Evolutionary conservation across 2,797 vertebrate species (phyloP).

Genomic region (Hydrolagus colliei): DNA sequence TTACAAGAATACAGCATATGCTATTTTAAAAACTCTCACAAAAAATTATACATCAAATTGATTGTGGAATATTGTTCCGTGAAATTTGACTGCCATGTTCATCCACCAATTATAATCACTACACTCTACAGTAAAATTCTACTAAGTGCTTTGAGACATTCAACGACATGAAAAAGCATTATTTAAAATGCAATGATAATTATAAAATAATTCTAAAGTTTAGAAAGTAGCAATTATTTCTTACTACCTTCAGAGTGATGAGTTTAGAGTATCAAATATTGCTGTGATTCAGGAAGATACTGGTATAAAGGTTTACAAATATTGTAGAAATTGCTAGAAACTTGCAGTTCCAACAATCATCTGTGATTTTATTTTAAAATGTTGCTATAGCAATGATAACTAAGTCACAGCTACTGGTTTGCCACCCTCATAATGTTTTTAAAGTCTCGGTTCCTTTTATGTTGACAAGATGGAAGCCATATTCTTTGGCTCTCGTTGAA

Average conservation of each 20-base stretch:
- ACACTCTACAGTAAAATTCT: too few relatives aligned
- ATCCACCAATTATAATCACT: too few relatives aligned
- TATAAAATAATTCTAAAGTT: background rate
- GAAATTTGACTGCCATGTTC: too few relatives aligned
- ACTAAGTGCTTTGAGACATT: too few relatives aligned
- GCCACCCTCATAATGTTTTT: background rate
- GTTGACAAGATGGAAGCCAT: background rate
- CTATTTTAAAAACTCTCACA: too few relatives aligned
- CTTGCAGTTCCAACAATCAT: background rate
- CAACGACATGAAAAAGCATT: too few relatives aligned
- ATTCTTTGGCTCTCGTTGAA: too few relatives aligned
- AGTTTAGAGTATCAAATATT: background rate
- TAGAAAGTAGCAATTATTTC: background rate
- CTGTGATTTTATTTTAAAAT: background rate
- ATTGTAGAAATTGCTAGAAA: background rate
- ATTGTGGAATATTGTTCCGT: too few relatives aligned
- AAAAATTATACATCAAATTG: too few relatives aligned
- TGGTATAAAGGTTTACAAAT: background rate
- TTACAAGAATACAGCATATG: too few relatives aligned
- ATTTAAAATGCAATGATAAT: background rate
- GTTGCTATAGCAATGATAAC: constrained; percentile 11
- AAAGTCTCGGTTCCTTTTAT: background rate
- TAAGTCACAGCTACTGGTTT: background rate
- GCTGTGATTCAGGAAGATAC: too few relatives aligned
- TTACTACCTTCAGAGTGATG: background rate